Evolutionary conservation across 2,888 invertebrate species (phyloP).

Genomic region (Conomelus anceps): DNA sequence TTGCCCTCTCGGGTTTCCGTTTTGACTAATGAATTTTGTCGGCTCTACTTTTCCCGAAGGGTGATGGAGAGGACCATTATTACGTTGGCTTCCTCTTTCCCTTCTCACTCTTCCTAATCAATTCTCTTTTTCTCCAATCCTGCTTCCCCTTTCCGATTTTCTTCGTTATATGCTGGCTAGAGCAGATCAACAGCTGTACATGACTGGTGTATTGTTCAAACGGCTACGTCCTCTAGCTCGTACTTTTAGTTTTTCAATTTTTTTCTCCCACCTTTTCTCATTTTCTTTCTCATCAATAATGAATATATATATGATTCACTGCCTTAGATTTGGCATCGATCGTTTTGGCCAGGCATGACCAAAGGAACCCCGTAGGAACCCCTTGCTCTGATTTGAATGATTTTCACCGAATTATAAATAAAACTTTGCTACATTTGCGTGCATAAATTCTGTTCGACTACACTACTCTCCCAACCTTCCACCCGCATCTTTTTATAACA

Average conservation of each 20-base stretch:
- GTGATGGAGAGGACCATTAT: neutral
- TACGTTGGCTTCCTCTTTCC: neutral
- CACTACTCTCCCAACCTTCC: too few relatives aligned
- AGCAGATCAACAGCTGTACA: neutral
- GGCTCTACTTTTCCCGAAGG: neutral
- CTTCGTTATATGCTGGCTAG: too few relatives aligned
- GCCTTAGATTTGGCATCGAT: neutral
- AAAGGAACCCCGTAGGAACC: neutral
- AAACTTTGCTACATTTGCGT: neutral
- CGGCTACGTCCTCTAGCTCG: neutral
- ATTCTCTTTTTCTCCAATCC: too few relatives aligned
- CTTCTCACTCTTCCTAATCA: neutral
- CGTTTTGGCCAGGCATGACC: neutral
- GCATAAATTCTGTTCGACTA: neutral
- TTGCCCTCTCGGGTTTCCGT: neutral
- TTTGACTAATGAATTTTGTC: neutral
- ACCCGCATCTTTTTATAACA: neutral
- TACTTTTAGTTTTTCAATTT: neutral
- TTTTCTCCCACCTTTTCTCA: neutral
- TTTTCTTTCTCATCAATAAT: neutral
- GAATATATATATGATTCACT: neutral
- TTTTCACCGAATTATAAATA: neutral
- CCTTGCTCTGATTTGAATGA: neutral
- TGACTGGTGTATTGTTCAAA: neutral
- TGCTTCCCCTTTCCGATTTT: too few relatives aligned